Evolutionary conservation across 2,797 vertebrate species (phyloP).

Genomic region (Manis pentadactyla): DNA sequence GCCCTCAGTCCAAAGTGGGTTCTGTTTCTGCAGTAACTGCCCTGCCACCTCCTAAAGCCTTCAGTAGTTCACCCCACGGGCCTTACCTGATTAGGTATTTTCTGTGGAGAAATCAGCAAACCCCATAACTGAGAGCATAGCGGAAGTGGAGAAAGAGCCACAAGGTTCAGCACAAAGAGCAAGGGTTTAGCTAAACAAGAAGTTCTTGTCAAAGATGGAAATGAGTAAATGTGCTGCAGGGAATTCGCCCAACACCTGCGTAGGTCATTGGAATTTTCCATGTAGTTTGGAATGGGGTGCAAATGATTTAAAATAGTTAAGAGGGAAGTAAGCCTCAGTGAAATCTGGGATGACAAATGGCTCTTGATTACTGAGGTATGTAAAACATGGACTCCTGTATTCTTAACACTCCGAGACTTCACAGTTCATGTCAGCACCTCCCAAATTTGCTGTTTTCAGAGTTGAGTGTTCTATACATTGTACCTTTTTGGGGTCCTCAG

Average conservation of each 20-base stretch:
- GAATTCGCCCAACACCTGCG: too few relatives aligned
- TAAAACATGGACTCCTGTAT: neutral
- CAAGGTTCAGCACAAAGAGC: neutral
- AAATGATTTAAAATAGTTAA: neutral
- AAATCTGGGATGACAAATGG: neutral
- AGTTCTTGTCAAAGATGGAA: neutral
- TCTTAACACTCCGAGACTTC: neutral
- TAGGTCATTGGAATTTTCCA: neutral
- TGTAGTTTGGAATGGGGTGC: neutral
- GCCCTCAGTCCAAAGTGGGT: too few relatives aligned
- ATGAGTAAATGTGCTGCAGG: fast-evolving
- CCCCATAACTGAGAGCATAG: neutral
- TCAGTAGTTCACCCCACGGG: too few relatives aligned
- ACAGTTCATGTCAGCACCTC: neutral
- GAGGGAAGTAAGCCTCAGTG: neutral
- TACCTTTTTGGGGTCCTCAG: neutral
- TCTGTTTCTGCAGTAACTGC: too few relatives aligned
- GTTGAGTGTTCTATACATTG: neutral
- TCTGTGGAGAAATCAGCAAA: neutral
- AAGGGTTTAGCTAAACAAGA: neutral
- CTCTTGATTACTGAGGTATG: neutral
- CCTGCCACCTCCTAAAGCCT: too few relatives aligned
- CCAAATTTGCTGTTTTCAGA: neutral
- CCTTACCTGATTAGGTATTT: neutral
- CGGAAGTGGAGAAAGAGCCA: neutral